Evolutionary conservation across 2,113 vertebrate species (phyloP).

Genomic region (Labeo catla): DNA sequence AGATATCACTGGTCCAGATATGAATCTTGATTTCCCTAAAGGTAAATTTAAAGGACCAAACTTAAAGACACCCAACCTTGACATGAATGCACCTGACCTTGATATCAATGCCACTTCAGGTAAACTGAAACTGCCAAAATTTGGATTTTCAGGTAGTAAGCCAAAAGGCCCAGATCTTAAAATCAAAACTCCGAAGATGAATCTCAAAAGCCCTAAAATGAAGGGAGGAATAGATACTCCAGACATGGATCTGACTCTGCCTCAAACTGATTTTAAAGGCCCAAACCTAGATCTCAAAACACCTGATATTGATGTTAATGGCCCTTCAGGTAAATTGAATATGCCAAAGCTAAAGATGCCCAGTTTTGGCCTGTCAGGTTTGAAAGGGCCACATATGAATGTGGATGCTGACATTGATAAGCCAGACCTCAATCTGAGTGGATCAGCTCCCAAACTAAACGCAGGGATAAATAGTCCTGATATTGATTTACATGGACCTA

Average conservation of each 20-base stretch:
- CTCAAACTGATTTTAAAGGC: slow-evolving; percentile 38
- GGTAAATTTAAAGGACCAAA: neutral
- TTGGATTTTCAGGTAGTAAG: slow-evolving; percentile 7
- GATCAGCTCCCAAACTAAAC: slow-evolving; percentile 54
- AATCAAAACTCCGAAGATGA: slow-evolving; percentile 53
- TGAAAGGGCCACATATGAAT: slow-evolving; percentile 55
- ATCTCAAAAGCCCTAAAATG: slow-evolving; percentile 60
- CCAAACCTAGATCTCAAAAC: slow-evolving; percentile 19
- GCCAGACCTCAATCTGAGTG: slow-evolving; percentile 36
- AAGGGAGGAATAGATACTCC: slow-evolving; percentile 60
- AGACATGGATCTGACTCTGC: slow-evolving; percentile 54
- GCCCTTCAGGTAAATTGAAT: slow-evolving; percentile 57
- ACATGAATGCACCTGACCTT: slow-evolving; percentile 52
- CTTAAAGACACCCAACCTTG: neutral
- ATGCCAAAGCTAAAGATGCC: slow-evolving; percentile 53
- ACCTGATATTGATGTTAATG: slow-evolving; percentile 44
- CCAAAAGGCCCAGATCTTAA: slow-evolving; percentile 55
- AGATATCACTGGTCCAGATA: slow-evolving; percentile 12
- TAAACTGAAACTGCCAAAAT: slow-evolving; percentile 17
- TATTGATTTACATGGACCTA: slow-evolving; percentile 9
- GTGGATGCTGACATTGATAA: slow-evolving; percentile 46
- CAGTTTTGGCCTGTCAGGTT: slow-evolving; percentile 1
- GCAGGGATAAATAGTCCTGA: slow-evolving; percentile 51
- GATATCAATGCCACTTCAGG: slow-evolving; percentile 31
- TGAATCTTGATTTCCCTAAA: neutral